Evolutionary conservation across 1,140 invertebrate species (phyloP).

Genomic region (Goniozus legneri): DNA sequence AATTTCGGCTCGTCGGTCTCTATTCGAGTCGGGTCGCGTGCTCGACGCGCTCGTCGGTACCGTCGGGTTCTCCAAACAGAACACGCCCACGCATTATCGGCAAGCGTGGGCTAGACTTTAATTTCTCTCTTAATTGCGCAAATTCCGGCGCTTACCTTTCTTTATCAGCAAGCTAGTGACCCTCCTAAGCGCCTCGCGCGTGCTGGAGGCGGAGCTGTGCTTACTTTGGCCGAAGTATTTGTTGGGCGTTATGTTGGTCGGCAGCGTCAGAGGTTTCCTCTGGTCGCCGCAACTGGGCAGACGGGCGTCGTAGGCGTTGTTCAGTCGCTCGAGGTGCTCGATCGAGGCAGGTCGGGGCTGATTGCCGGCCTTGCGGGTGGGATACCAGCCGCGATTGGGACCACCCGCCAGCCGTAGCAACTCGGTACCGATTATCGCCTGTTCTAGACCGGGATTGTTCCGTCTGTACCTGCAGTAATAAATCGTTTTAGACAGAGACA

Average conservation of each 20-base stretch:
- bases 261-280: conserved; percentile 74
- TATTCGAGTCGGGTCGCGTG: neutral
- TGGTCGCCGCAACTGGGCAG: conserved; percentile 57
- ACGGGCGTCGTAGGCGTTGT: conserved; percentile 53
- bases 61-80: conserved; percentile 11
- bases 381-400: conserved; percentile 80
- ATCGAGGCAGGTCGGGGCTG: conserved; percentile 72
- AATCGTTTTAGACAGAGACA: neutral
- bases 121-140: conserved; percentile 21
- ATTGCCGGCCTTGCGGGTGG: conserved; percentile 56
- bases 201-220: conserved; percentile 61
- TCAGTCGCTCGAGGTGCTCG: conserved; percentile 73
- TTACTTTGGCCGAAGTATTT: conserved; percentile 78
- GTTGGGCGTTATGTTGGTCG: conserved; percentile 75
- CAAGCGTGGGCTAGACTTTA: conserved; percentile 5
- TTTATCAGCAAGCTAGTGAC: conserved; percentile 83
- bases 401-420: conserved; percentile 72
- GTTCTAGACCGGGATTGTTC: conserved; percentile 63
- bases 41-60: too few species aligned
- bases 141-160: conserved; percentile 64
- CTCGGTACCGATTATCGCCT: conserved; percentile 71
- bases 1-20: too few species aligned
- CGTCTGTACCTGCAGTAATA: conserved; percentile 56
- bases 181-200: conserved; percentile 75
- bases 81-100: neutral